Percentiles rank a stretch among this genome's conserved stretches.
Conservation (phyloP, 2,797 vertebrate species). For the Aldrovandia affinis region DNA sequence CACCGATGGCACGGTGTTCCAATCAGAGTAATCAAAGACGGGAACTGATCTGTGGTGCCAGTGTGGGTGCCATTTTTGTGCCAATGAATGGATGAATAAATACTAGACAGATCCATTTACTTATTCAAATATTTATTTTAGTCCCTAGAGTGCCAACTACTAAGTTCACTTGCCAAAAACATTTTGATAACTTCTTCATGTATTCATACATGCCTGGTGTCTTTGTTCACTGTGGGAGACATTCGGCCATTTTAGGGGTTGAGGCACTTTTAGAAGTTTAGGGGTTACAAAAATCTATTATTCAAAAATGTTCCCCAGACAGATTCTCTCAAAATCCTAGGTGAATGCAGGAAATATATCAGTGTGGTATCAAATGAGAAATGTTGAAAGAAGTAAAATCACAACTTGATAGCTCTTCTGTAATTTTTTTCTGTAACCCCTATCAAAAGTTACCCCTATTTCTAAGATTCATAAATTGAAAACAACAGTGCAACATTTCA, state of each 20-base stretch:
- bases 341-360: not conserved
- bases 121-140: slow-evolving; percentile 6
- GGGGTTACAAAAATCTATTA: not conserved
- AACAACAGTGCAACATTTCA: not conserved
- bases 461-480: not conserved
- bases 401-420: not conserved
- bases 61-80: not conserved
- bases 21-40: slow-evolving; percentile 56
- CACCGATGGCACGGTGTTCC: not conserved
- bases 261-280: too few species aligned
- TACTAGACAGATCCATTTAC: not conserved
- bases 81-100: not conserved
- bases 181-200: not conserved
- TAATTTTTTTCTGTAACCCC: not conserved
- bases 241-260: not conserved
- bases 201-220: not conserved
- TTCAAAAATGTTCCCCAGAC: not conserved
- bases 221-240: not conserved
- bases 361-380: not conserved
- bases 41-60: slow-evolving; percentile 23
- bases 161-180: slow-evolving; percentile 25
- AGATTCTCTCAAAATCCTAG: not conserved
- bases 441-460: not conserved
- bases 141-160: slow-evolving; percentile 9
- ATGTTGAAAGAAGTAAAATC: not conserved